Conservation (phyloP, 2,797 vertebrate genomes). For the Xerus rutilus region DNA sequence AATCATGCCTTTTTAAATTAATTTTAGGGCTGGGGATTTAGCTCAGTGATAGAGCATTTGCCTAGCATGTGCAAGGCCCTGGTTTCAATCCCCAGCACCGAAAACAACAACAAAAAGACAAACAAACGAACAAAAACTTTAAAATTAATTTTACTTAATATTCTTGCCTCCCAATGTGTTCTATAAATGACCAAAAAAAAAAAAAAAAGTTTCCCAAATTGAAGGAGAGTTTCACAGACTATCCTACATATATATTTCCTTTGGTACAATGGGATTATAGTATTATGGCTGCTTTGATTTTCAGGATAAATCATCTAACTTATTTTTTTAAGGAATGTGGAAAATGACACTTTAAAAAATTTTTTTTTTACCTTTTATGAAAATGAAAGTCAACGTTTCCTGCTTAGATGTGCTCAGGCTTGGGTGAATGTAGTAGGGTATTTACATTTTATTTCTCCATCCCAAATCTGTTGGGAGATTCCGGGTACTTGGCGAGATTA, state of each 20-base stretch:
- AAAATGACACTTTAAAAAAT: background rate
- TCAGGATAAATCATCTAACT: conserved; percentile 23
- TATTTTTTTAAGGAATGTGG: background rate
- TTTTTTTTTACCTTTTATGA: background rate
- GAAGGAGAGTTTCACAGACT: background rate
- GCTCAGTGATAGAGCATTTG: background rate
- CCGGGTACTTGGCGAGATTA: background rate
- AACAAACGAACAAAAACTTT: too few relatives aligned
- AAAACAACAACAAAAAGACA: too few relatives aligned
- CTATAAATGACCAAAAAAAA: background rate
- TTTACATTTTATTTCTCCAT: background rate
- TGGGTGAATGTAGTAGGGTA: background rate
- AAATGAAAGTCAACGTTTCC: background rate
- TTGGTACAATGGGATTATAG: background rate
- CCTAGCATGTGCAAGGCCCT: background rate
- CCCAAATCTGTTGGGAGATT: conserved; percentile 7
- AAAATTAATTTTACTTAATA: background rate
- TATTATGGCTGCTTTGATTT: background rate
- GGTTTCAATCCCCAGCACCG: background rate
- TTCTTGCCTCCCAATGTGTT: background rate
- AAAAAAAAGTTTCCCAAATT: background rate
- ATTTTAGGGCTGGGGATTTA: background rate
- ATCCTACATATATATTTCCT: background rate
- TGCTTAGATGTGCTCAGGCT: background rate
- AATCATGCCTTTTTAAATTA: conserved; percentile 2